These are phyloP conservation scores for Homarus gammarus DNA, from an alignment of 2,888 invertebrate genomes.

Conservation along the genomic window DNA sequence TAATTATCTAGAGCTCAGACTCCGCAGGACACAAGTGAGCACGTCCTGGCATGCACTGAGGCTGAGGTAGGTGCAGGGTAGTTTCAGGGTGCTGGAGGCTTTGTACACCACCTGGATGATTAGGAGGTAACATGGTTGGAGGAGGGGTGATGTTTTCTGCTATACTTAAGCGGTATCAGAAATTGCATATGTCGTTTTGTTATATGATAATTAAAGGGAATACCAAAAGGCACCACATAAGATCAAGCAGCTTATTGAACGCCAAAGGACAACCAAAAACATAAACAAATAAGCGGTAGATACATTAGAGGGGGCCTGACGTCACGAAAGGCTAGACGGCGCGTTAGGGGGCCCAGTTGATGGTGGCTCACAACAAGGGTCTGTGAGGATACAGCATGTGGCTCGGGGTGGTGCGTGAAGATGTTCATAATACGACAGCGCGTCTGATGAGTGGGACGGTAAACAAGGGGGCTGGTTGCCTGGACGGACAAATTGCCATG, in stretches of 20 bases:
- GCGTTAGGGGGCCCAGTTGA: neutral
- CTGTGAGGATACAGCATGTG: neutral
- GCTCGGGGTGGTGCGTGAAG: neutral
- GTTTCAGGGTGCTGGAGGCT: neutral
- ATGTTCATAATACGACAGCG: neutral
- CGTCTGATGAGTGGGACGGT: neutral
- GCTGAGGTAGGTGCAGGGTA: neutral
- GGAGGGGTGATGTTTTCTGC: too few relatives aligned
- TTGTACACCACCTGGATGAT: neutral
- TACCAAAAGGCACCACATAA: too few relatives aligned
- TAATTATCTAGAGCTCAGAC: neutral
- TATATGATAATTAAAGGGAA: too few relatives aligned
- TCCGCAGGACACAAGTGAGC: neutral
- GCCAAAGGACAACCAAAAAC: too few relatives aligned
- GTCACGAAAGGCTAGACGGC: neutral
- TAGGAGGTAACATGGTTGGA: too few relatives aligned
- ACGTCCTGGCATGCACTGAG: neutral
- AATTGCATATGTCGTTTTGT: too few relatives aligned
- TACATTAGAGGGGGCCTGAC: neutral
- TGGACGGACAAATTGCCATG: neutral
- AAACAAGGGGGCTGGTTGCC: neutral
- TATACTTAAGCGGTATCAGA: too few relatives aligned
- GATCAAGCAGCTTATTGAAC: too few relatives aligned
- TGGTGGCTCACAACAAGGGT: neutral
- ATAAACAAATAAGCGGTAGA: neutral